Conservation (phyloP, 2,113 vertebrate species). For the Podilymbus podiceps region DNA sequence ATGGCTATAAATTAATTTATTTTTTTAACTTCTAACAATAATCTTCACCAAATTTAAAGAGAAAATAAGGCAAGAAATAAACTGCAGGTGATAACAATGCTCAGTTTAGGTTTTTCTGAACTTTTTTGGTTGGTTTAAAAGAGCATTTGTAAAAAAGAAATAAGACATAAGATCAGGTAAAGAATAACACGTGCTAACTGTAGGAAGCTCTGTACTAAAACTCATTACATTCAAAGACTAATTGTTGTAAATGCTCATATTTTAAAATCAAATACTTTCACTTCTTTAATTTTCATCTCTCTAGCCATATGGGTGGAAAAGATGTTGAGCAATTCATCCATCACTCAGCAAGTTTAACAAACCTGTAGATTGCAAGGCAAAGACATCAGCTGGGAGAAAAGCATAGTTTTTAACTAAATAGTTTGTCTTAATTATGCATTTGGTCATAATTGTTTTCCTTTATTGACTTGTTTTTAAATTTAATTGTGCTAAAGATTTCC, state of each 20-base stretch:
- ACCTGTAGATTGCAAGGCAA: background rate
- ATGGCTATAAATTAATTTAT: background rate
- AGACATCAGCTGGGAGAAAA: background rate
- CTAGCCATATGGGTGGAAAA: background rate
- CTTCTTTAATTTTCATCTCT: background rate
- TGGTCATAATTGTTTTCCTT: background rate
- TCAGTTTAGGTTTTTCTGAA: background rate
- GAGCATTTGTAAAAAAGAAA: background rate
- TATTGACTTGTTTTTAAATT: background rate
- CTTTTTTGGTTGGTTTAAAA: background rate
- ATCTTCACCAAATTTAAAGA: background rate
- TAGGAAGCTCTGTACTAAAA: conserved; percentile 7
- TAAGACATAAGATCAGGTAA: background rate
- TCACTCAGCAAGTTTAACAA: background rate
- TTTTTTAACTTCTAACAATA: background rate
- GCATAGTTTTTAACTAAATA: background rate
- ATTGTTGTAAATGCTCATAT: background rate
- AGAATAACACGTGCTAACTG: background rate
- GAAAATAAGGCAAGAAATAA: background rate
- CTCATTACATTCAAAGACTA: background rate
- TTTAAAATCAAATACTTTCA: background rate
- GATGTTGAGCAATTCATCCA: background rate
- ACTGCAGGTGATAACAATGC: background rate
- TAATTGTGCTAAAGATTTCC: background rate
- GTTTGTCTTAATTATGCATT: background rate